phyloP scores from a whole-genome alignment of 2,113 vertebrate species.

The Chamaetylas fuelleborni region DNA sequence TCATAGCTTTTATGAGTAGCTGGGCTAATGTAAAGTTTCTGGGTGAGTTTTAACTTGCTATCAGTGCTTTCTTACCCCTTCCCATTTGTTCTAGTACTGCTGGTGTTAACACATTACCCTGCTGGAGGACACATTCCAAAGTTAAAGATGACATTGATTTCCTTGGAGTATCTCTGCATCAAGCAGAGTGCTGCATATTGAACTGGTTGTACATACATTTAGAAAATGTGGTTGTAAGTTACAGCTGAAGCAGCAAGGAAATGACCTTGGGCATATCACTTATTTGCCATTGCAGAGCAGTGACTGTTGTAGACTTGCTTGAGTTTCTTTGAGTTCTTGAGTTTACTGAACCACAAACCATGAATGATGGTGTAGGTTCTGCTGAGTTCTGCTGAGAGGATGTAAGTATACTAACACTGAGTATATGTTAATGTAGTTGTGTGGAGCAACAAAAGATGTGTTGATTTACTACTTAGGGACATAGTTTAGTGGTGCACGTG shows the following conservation, averaged over 20 bases:
- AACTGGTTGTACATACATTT: not conserved
- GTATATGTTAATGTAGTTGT: not conserved
- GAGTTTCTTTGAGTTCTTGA: not conserved
- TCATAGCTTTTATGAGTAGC: not conserved
- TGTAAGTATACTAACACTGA: fast-evolving
- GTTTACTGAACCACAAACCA: not conserved
- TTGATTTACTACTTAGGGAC: not conserved
- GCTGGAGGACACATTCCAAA: not conserved
- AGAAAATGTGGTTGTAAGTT: not conserved
- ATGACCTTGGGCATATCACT: not conserved
- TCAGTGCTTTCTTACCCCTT: not conserved
- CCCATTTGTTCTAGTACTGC: not conserved
- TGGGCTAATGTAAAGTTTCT: not conserved
- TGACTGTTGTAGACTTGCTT: not conserved
- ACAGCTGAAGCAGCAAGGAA: not conserved
- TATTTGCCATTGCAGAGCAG: not conserved
- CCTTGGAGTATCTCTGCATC: not conserved
- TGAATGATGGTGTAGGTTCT: not conserved
- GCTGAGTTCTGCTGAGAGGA: not conserved
- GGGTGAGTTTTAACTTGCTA: not conserved
- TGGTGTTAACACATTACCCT: not conserved
- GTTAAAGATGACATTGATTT: not conserved
- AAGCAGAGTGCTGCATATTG: not conserved
- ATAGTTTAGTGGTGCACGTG: not conserved
- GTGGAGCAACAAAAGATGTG: not conserved